phyloP scores from a whole-genome alignment of 2,888 invertebrate species.

The Lochmaea crataegi region DNA sequence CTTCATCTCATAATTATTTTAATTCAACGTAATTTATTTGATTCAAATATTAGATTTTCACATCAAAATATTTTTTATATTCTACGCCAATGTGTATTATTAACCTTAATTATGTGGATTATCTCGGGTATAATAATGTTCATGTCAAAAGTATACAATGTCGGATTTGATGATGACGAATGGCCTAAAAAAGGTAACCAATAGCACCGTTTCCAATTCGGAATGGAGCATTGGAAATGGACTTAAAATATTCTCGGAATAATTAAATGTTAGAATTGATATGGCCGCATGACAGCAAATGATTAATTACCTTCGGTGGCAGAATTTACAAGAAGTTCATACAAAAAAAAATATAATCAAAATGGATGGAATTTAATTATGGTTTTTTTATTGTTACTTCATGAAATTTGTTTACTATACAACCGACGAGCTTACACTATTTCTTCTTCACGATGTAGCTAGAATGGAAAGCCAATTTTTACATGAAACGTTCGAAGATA shows the following conservation, averaged over 20 bases:
- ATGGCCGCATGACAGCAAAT: slow-evolving; percentile 4
- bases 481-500: no score
- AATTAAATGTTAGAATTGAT: neutral
- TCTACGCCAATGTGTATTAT: slow-evolving; percentile 12
- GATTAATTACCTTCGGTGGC: neutral
- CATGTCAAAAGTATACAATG: slow-evolving; percentile 47
- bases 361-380: neutral
- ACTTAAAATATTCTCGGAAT: slow-evolving; percentile 12
- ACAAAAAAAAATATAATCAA: neutral
- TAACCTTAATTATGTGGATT: slow-evolving; percentile 57
- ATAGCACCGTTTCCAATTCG: slow-evolving; percentile 25
- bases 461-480: no score
- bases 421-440: no score
- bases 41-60: neutral
- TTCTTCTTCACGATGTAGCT: no score
- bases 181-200: slow-evolving; percentile 19
- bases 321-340: neutral
- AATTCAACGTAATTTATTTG: no score
- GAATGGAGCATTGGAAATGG: slow-evolving; percentile 21
- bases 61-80: neutral
- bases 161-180: slow-evolving; percentile 24
- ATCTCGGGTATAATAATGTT: slow-evolving; percentile 56
- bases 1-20: no score
- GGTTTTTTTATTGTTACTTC: neutral
- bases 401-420: neutral